Base-by-base conservation (phyloP, 2,113 vertebrate species). In the Rhinopomastus cyanomelas region DNA sequence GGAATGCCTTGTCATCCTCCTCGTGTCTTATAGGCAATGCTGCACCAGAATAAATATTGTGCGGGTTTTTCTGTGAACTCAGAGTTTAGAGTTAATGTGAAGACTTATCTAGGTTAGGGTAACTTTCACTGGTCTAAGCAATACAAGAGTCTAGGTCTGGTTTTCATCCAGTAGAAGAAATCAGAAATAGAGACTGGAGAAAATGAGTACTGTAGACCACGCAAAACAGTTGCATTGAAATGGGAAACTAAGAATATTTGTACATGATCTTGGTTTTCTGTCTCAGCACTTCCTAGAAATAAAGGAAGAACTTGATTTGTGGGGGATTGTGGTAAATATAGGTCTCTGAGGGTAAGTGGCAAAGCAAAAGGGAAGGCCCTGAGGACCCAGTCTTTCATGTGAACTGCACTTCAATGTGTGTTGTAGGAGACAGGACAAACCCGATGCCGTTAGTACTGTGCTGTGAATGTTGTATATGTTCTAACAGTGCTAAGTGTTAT, bases 1-100 rank as follows among this genome's bases (percentile, higher is more conserved):
- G 8, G 34, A 94, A 88, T 55, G 85, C 85, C 53, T 71, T 92
- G 76, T 90, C 89, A 94, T 94, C 67, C 22, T 79, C 64, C 25
- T 48, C 5, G 1, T 48, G 72, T 73, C 73, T 85, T 77, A 37
- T 3, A 81, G 71, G 46, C 57, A 73, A 1, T 3, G 11, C 59
- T 80, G 71, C 79, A 88, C 30, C 85, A 78, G 36, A 56, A 83
- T 39, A 77, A 93, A 85, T 46, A 52, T 1, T 42, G 60, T n/a
- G 14, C 42, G 55, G 48, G 8, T 25, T 95, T 90, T 66, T 71
- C 23, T 44, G 53, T 71, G 67, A 64, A 72, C 32, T 76, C 55
- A 11, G 51, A 81, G 8, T 73, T 94, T 18, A n/a, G n/a, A 64
- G 53, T 18, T 32, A 59, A 89, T 22, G 26, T 23, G 48, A 71